Base-by-base conservation (phyloP, 1,140 invertebrate genomes). In the Drosophila saltans region DNA sequence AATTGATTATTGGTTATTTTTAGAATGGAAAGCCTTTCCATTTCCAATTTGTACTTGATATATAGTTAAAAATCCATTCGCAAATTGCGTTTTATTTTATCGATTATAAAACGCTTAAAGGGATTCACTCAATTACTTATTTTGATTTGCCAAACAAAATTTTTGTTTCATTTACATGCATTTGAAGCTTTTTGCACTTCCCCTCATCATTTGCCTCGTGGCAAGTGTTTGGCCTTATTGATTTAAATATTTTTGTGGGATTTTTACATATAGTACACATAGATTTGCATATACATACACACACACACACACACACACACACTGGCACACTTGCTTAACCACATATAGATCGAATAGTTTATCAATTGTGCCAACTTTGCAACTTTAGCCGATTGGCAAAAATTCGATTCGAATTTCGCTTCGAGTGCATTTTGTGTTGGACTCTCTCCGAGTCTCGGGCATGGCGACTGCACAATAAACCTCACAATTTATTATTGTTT, bases 401-500 rank as follows among this genome's bases (percentile, higher is more conserved):
- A 59, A 40, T 55, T 69, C 60, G 26, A 58, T 69, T 68, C 41
- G 11, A 62, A 75, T 75, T 75, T 41, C 66, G 45, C 59, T 36
- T 65, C 66, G 61, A 70, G 33, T 77, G 74, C 74, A 70, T 77
- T 77, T 77, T 33, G 45, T n/a, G 8, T 9, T 41, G 8, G 28
- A 30, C n/a, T 16, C 21, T 26, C 73, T 36, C 33, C 4, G 58
- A 62, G 60, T 16, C 8, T 30, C 16, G 6, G 21, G 73, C 63
- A 45, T 39, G 58, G 36, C 36, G 43, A 64, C 69, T 62, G 73
- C 58, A 52, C 45, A 41, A 66, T 78, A 72, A 78, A 78, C 48
- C 62, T 40, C 61, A 55, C 72, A 78, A 59, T 78, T 78, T 78
- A 78, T 78, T 64, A 67, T 60, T 78, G 75, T 78, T 78, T 78